Conservation (phyloP, 2,797 vertebrate genomes). For the Protosalanx chinensis region DNA sequence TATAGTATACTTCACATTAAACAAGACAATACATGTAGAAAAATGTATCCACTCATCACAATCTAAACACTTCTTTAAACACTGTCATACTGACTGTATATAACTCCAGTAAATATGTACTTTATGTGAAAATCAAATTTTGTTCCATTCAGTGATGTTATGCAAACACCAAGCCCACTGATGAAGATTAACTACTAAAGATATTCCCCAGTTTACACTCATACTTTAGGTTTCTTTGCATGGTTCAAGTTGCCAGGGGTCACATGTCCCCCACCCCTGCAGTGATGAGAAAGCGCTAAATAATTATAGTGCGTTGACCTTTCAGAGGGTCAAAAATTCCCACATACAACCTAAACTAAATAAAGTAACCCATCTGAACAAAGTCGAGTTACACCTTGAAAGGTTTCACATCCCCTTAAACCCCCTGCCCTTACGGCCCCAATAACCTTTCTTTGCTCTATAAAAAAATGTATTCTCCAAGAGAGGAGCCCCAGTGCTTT, state of each 20-base stretch:
- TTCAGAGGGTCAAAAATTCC: not conserved
- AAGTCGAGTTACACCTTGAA: not conserved
- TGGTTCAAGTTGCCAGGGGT: conserved; percentile 10
- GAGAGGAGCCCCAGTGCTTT: conserved; percentile 17
- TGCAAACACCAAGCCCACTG: too few species aligned
- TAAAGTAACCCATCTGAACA: not conserved
- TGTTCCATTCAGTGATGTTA: too few species aligned
- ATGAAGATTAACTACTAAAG: not conserved
- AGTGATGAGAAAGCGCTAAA: conserved; percentile 5
- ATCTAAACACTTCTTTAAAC: too few species aligned
- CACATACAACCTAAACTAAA: not conserved
- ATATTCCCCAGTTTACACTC: not conserved
- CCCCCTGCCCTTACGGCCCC: too few species aligned
- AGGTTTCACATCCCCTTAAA: too few species aligned
- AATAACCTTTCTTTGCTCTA: not conserved
- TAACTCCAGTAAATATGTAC: too few species aligned
- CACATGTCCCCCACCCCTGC: not conserved
- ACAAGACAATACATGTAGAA: too few species aligned
- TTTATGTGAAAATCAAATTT: too few species aligned
- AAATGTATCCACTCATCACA: too few species aligned
- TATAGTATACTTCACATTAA: too few species aligned
- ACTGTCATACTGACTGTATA: too few species aligned
- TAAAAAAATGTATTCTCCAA: not conserved
- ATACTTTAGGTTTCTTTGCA: conserved; percentile 1
- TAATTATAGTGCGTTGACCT: not conserved